Base-by-base conservation (phyloP, 1,140 invertebrate species). In the Scaptomyza pallida region DNA sequence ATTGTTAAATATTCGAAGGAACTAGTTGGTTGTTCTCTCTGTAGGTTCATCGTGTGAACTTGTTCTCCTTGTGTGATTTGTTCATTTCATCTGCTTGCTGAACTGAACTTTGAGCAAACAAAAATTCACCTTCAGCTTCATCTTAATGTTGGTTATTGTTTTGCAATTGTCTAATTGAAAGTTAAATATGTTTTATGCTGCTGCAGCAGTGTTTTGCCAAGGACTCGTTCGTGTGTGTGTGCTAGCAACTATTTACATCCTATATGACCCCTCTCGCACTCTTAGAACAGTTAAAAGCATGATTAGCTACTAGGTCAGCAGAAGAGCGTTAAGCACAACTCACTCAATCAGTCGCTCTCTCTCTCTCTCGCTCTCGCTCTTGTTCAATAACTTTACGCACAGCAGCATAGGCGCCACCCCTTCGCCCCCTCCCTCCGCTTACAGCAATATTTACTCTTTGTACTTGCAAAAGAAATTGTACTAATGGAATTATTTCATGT, bases 381-480 rank as follows among this genome's bases (percentile, higher is more conserved):
- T 9, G 12, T 48, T 60, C 45, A 52, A 48, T 61, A 61, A 45
- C 37, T 48, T n/a, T 48, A 45, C 35, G 54, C 52, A 48, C 43
- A 56, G 26, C 37, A 50, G 26, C 37, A 50, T 60, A 67, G 48
- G 51, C 23, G 6, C 16, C 43, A 9, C 10, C 19, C 33, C 41
- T n/a, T n/a, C 35, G 4, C n/a, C 44, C 12, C 16, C 26, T 13
- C 19, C 13, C 13, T 13, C 26, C 30, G 10, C 9, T 30, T n/a
- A n/a, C 43, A 60, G 76, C 70, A 81, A 86, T 90, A 90, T 90
- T 90, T 90, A 82, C 75, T 90, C 83, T 90, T 82, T 90, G 89
- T 90, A 81, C 88, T 90, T 90, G 89, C 81, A 90, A 90, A 90
- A 90, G 83, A 90, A 90, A 90, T 90, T 89, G 83, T 82, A 89